phyloP scores from a whole-genome alignment of 2,797 vertebrate species.

The Gallirallus australis region DNA sequence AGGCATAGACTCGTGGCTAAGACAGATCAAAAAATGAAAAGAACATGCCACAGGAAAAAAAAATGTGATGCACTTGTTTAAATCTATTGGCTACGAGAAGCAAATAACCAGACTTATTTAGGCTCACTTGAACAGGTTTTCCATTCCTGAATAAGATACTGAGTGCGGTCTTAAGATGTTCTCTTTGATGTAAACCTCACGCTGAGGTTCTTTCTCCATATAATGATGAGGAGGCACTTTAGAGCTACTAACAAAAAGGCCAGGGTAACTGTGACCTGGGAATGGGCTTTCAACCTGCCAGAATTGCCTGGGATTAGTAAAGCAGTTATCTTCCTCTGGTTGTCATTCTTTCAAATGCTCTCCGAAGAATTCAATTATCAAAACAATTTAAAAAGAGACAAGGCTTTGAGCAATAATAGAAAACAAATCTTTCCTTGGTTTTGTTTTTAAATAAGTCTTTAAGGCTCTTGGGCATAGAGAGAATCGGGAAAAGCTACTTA shows the following conservation, averaged over 20 bases:
- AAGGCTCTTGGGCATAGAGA: neutral
- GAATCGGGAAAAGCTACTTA: conserved; percentile 44
- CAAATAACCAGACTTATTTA: neutral
- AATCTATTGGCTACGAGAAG: neutral
- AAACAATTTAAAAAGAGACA: conserved; percentile 16
- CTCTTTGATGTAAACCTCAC: conserved; percentile 44
- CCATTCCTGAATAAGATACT: conserved; percentile 12
- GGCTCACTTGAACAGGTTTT: neutral
- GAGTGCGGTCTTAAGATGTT: neutral
- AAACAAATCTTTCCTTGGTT: neutral
- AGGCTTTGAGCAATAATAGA: neutral
- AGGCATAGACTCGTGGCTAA: neutral
- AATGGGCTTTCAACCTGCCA: conserved; percentile 30
- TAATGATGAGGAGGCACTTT: conserved; percentile 1
- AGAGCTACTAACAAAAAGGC: conserved; percentile 1
- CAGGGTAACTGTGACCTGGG: neutral
- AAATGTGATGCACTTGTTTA: neutral
- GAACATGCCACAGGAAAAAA: neutral
- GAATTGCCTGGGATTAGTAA: conserved; percentile 48
- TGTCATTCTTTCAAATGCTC: neutral
- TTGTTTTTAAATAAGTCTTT: neutral
- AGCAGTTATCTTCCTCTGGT: neutral
- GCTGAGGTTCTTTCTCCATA: conserved; percentile 34
- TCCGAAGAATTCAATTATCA: conserved; percentile 11
- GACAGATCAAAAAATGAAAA: neutral